A percentile compares a stretch with the other conserved stretches of the same genome.
Conservation (phyloP, 1,140 invertebrate species). For the Microplitis mediator region DNA sequence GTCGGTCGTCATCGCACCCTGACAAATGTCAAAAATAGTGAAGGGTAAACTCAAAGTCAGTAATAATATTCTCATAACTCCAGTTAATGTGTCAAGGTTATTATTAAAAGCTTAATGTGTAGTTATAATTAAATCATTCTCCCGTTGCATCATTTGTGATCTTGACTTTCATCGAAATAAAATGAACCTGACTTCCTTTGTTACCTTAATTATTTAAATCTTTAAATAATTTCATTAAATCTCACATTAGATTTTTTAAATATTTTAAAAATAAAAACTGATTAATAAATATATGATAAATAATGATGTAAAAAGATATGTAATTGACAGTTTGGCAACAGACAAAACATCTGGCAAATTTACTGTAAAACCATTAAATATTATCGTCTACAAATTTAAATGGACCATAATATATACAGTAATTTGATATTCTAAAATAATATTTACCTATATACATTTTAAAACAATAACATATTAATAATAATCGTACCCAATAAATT, state of each 20-base stretch:
- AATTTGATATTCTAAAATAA: too few species aligned
- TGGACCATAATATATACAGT: too few species aligned
- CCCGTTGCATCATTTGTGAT: conserved; percentile 24
- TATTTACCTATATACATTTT: neutral
- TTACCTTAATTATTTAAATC: neutral
- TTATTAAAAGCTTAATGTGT: neutral
- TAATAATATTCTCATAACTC: neutral
- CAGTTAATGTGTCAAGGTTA: conserved; percentile 30
- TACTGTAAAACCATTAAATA: neutral
- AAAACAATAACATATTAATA: neutral
- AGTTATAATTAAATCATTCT: conserved; percentile 30
- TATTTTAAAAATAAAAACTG: neutral
- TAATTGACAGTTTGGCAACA: conserved; percentile 1
- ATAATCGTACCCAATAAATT: conserved; percentile 53
- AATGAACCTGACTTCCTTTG: neutral
- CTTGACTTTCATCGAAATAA: conserved; percentile 22
- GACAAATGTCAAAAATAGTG: neutral
- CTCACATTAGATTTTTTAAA: neutral
- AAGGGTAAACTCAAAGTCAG: neutral
- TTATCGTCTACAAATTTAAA: neutral
- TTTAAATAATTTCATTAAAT: neutral
- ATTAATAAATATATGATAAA: neutral
- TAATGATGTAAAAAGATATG: neutral
- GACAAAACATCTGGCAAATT: neutral
- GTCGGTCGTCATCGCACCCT: neutral